Evolutionary conservation across 2,888 invertebrate genomes (phyloP), one percentile per base, ranked within the genome.

Genomic region (Maniola hyperantus): DNA sequence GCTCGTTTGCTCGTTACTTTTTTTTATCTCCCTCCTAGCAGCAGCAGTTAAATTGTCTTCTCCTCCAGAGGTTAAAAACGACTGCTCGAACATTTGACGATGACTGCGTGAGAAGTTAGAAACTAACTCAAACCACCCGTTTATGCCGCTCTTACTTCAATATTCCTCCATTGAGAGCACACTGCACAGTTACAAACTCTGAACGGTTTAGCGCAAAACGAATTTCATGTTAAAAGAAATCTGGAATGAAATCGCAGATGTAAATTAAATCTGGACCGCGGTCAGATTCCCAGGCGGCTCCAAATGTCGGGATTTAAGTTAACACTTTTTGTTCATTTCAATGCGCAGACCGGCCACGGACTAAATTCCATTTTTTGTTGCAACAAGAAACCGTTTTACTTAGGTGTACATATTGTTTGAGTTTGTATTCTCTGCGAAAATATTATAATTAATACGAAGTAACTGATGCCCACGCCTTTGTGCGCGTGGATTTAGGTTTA

Each of bases 261-360:
- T 78, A 79, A 82, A 80, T 81, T 77, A 79, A 79, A 79, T 80
- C 77, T 77, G 76, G 75, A 60, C 78, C 71, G 76, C 73, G 81
- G 79, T 78, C 77, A 77, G 77, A 76, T 70, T 77, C 73, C 72
- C 68, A 67, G 69, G 73, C 73, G 70, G 70, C 68, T 72, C 60
- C 57, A 62, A 68, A 66, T 66, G 71, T 62, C 53, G 64, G 72
- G 76, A 75, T 79, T 73, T 69, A 70, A 74, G 67, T 75, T 73
- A 72, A 72, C 72, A 60, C 55, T 73, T 73, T 73, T 74, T 76
- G 74, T 70, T 65, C 67, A 71, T 68, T 72, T 71, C 65, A 69
- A 68, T 68, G 58, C 66, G 67, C 68, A 68, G 67, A 69, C 66
- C 65, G 66, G 67, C 67, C 63, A 51, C 59, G 69, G 73, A 71